A percentile compares a stretch with the other conserved stretches of the same genome.
Evolutionary conservation across 2,797 vertebrate genomes (phyloP).

Genomic region (Anguilla anguilla): DNA sequence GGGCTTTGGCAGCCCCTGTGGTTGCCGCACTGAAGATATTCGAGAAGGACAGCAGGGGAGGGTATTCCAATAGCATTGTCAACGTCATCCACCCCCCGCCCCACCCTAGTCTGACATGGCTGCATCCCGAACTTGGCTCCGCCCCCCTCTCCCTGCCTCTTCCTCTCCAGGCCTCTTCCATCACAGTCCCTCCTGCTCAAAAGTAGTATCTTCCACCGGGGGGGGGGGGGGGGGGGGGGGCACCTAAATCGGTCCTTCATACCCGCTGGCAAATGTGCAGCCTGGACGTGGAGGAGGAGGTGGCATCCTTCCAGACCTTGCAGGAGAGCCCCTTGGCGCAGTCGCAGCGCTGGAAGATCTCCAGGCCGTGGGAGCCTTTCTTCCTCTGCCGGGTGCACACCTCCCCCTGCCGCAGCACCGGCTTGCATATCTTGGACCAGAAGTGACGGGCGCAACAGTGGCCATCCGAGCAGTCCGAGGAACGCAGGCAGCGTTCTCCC

Average conservation of each 20-base stretch:
- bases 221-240: background rate
- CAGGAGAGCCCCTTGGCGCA: conserved; percentile 95
- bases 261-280: conserved; percentile 97
- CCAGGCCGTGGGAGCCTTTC: conserved; percentile 93
- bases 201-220: background rate
- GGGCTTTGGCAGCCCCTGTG: conserved; percentile 12
- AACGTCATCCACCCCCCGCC: background rate
- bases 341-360: conserved; percentile 98
- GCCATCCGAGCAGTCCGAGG: conserved; percentile 91
- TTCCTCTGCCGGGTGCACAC: conserved; percentile 96
- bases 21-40: background rate
- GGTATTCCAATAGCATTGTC: background rate
- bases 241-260: conserved; percentile 59
- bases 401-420: conserved; percentile 91
- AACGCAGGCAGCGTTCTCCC: conserved; percentile 90
- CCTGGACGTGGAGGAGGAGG: conserved; percentile 94
- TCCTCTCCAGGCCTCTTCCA: background rate
- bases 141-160: background rate
- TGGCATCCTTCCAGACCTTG: conserved; percentile 99
- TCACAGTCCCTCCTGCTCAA: conserved; percentile 29
- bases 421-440: conserved; percentile 99
- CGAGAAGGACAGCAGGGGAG: background rate
- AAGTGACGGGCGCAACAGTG: conserved; percentile 97
- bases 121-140: conserved; percentile 2
- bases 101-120: background rate